These are phyloP conservation scores for Sinocyclocheilus anophthalmus DNA, from an alignment of 2,113 vertebrate species.

Conservation along the genomic window DNA sequence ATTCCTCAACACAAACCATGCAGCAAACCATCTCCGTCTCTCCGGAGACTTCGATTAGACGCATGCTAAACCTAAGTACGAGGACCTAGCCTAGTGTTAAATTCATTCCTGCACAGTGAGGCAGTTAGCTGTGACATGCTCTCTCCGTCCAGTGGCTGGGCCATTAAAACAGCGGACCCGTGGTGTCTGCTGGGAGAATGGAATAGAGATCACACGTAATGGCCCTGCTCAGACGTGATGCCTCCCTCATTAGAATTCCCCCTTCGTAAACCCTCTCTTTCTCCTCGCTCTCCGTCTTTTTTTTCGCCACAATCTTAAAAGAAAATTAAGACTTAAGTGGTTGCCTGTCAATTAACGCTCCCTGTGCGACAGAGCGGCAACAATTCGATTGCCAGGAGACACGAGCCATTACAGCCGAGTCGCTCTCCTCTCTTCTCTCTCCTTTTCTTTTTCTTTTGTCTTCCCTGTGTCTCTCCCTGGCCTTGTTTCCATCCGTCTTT, in stretches of 20 bases:
- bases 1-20: conserved; percentile 39
- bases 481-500: conserved; percentile 26
- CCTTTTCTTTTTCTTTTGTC: conserved; percentile 26
- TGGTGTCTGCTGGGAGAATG: conserved; percentile 58
- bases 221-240: conserved; percentile 52
- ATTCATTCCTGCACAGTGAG: conserved; percentile 46
- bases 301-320: conserved; percentile 62
- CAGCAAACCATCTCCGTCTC: conserved; percentile 49
- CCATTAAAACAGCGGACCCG: conserved; percentile 50
- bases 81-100: conserved; percentile 54
- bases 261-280: conserved; percentile 54
- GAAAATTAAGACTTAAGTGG: conserved; percentile 68
- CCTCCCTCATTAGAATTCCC: conserved; percentile 62
- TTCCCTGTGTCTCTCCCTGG: conserved; percentile 19
- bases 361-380: conserved; percentile 62
- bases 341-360: conserved; percentile 66
- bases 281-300: conserved; percentile 48
- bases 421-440: conserved; percentile 22
- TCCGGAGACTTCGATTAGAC: conserved; percentile 49
- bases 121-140: conserved; percentile 59
- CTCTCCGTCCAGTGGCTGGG: conserved; percentile 53
- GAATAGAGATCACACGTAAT: conserved; percentile 62
- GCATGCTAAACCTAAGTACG: conserved; percentile 47
- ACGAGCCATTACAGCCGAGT: conserved; percentile 60
- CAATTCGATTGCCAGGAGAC: conserved; percentile 63